Conservation (phyloP, 2,797 vertebrate species). For the Tauraco hartlaubi region DNA sequence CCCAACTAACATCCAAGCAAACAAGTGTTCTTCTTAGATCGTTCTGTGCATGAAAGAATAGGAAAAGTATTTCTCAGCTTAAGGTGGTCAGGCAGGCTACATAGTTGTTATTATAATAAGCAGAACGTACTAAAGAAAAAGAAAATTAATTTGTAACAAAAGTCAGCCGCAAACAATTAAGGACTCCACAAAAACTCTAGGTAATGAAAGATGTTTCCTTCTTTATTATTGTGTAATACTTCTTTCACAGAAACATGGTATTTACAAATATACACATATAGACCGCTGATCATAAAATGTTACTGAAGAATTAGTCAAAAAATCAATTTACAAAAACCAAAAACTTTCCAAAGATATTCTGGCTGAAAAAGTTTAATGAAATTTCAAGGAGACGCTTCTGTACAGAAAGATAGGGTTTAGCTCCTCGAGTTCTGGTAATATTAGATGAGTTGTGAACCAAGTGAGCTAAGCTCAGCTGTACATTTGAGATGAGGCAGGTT, state of each 20-base stretch:
- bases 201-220: slow-evolving; percentile 79
- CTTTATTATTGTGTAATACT: slow-evolving; percentile 81
- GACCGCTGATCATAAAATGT: slow-evolving; percentile 80
- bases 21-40: neutral
- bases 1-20: neutral
- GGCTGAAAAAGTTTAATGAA: slow-evolving; percentile 42
- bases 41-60: neutral
- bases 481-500: slow-evolving; percentile 53
- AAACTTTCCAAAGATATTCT: slow-evolving; percentile 49
- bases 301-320: slow-evolving; percentile 81
- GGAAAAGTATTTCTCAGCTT: neutral
- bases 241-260: slow-evolving; percentile 82
- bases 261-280: slow-evolving; percentile 87
- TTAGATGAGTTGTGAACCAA: neutral
- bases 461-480: slow-evolving; percentile 24
- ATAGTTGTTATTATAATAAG: neutral
- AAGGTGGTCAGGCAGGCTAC: neutral
- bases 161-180: neutral
- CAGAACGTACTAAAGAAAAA: neutral
- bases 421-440: neutral
- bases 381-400: slow-evolving; percentile 23
- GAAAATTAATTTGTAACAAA: neutral
- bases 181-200: neutral
- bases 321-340: slow-evolving; percentile 82
- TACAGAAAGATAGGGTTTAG: slow-evolving; percentile 3